Percentiles rank a stretch among this genome's conserved stretches.
Evolutionary conservation across 2,797 vertebrate genomes (phyloP).

Genomic region (Lagodon rhomboides): DNA sequence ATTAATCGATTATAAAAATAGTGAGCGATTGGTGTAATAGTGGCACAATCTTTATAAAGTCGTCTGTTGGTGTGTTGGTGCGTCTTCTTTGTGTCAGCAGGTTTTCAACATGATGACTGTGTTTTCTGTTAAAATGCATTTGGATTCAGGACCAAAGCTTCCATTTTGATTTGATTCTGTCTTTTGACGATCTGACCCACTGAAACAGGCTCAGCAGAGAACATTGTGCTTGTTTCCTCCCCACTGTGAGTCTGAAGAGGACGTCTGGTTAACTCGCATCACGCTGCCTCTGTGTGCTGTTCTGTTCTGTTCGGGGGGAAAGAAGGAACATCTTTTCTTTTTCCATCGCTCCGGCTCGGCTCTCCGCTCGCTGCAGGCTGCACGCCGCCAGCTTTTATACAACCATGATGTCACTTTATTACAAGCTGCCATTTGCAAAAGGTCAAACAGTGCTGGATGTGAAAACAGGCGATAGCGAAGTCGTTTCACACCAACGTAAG

Average conservation of each 20-base stretch:
- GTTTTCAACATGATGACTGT: background rate
- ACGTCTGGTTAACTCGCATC: slow-evolving; percentile 46
- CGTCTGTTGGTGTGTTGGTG: too few species aligned
- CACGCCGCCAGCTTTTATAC: slow-evolving; percentile 33
- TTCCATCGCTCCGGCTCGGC: slow-evolving; percentile 36
- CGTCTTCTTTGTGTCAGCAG: background rate
- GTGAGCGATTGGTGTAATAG: too few species aligned
- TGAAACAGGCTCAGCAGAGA: background rate
- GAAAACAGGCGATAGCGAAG: slow-evolving; percentile 38
- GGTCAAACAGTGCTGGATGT: slow-evolving; percentile 48
- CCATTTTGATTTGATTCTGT: background rate
- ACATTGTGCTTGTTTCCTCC: background rate
- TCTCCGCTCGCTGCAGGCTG: slow-evolving; percentile 47
- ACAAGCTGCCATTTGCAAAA: slow-evolving; percentile 57
- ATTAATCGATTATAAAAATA: too few species aligned
- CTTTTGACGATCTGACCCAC: background rate
- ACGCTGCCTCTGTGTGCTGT: slow-evolving; percentile 41
- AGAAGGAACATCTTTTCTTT: slow-evolving; percentile 29
- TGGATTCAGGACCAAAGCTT: background rate
- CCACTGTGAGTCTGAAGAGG: slow-evolving; percentile 15
- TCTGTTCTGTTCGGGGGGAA: slow-evolving; percentile 23
- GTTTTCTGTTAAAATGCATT: background rate
- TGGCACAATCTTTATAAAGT: background rate
- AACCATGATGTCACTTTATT: slow-evolving; percentile 41
- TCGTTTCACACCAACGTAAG: slow-evolving; percentile 47